Conservation (phyloP, 2,113 vertebrate genomes). For the Nyctereutes procyonoides region DNA sequence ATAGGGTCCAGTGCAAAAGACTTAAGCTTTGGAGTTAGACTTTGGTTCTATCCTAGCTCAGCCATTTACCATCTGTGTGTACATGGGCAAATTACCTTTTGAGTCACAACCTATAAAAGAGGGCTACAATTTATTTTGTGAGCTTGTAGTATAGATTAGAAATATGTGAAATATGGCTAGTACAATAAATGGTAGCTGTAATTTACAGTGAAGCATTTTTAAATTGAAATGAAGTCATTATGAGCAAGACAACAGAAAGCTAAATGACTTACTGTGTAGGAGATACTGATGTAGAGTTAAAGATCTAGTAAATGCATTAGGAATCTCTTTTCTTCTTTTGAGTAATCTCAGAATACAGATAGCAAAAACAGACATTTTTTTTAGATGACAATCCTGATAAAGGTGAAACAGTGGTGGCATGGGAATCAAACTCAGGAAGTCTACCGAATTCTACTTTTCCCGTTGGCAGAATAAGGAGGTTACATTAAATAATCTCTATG, state of each 20-base stretch:
- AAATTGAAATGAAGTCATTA: background rate
- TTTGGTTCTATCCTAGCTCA: background rate
- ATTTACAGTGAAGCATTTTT: background rate
- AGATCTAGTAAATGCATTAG: background rate
- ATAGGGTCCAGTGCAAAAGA: background rate
- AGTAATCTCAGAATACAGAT: background rate
- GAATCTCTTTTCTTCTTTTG: background rate
- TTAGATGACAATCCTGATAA: background rate
- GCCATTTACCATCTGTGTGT: background rate
- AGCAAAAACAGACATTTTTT: background rate
- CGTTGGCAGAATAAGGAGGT: background rate
- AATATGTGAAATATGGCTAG: background rate
- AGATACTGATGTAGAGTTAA: slow-evolving; percentile 17
- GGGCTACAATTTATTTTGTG: background rate
- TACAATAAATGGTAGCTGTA: background rate
- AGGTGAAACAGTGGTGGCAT: background rate
- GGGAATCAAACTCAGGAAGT: background rate
- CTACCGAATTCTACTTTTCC: background rate
- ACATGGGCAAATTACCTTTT: slow-evolving; percentile 14
- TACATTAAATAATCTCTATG: background rate
- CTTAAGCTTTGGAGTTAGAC: background rate
- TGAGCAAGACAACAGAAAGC: background rate
- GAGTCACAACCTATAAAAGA: background rate
- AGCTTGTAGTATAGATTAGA: background rate
- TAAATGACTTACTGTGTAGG: background rate